Conservation (phyloP, 2,113 vertebrate species). For the Caretta caretta region DNA sequence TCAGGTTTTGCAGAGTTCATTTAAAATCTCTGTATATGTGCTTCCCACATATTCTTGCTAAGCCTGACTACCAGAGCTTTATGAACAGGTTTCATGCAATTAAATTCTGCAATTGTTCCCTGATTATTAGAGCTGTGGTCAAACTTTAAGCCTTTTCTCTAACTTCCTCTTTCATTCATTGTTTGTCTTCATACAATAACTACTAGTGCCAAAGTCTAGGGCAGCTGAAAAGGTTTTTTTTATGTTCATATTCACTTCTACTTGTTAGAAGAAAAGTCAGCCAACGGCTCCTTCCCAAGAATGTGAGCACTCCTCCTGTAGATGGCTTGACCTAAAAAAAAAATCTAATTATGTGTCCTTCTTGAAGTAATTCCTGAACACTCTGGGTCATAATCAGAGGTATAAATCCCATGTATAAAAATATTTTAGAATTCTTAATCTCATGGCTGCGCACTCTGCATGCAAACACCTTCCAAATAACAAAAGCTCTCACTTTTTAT, state of each 20-base stretch:
- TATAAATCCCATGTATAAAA: slow-evolving; percentile 10
- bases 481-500: background rate
- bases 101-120: background rate
- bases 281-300: background rate
- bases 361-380: slow-evolving; percentile 10
- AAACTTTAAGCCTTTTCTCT: background rate
- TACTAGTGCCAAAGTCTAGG: background rate
- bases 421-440: background rate
- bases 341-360: background rate
- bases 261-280: background rate
- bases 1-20: accelerated
- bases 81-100: background rate
- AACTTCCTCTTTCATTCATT: background rate
- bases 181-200: background rate
- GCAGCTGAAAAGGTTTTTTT: background rate
- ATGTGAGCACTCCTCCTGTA: background rate
- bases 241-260: background rate
- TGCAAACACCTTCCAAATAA: slow-evolving; percentile 18
- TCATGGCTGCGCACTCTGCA: background rate
- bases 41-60: background rate
- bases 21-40: background rate
- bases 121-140: background rate
- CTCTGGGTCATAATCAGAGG: background rate
- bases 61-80: background rate
- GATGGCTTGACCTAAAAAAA: background rate